Evolutionary conservation across 2,888 invertebrate species (phyloP).

Genomic region (Catocala fraxini): DNA sequence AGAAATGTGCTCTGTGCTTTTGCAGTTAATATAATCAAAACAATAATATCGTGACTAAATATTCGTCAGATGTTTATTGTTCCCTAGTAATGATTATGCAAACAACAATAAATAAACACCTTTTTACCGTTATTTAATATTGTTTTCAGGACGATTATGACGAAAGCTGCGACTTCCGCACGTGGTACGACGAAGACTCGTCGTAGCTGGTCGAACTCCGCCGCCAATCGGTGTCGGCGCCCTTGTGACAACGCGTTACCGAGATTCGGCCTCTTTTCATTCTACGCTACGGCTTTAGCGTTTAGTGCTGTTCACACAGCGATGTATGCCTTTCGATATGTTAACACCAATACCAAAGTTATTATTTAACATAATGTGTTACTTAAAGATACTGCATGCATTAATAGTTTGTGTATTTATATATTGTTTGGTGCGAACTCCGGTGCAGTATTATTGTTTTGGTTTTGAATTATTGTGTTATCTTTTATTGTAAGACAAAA

Average conservation of each 20-base stretch:
- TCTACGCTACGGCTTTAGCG: slow-evolving; percentile 52
- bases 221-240: slow-evolving; percentile 48
- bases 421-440: slow-evolving; percentile 62
- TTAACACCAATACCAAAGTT: slow-evolving; percentile 85
- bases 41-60: no score
- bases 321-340: slow-evolving; percentile 62
- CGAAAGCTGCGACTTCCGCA: slow-evolving; percentile 79
- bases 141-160: slow-evolving; percentile 80
- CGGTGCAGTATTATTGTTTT: slow-evolving; percentile 69
- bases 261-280: slow-evolving; percentile 38
- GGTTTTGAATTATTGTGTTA: slow-evolving; percentile 58
- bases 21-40: no score
- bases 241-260: slow-evolving; percentile 54
- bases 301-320: slow-evolving; percentile 49
- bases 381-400: slow-evolving; percentile 67
- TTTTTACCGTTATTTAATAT: not conserved
- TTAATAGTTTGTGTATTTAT: slow-evolving; percentile 62
- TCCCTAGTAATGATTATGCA: no score
- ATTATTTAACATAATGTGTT: slow-evolving; percentile 69
- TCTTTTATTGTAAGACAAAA: slow-evolving; percentile 50
- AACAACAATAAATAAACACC: no score
- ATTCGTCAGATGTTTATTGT: no score
- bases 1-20: no score
- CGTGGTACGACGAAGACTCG: slow-evolving; percentile 84
- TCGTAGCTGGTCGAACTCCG: slow-evolving; percentile 71